Evolutionary conservation across 1,140 invertebrate genomes (phyloP), one percentile per base, ranked within the genome.

Genomic region (Drosophila varians): DNA sequence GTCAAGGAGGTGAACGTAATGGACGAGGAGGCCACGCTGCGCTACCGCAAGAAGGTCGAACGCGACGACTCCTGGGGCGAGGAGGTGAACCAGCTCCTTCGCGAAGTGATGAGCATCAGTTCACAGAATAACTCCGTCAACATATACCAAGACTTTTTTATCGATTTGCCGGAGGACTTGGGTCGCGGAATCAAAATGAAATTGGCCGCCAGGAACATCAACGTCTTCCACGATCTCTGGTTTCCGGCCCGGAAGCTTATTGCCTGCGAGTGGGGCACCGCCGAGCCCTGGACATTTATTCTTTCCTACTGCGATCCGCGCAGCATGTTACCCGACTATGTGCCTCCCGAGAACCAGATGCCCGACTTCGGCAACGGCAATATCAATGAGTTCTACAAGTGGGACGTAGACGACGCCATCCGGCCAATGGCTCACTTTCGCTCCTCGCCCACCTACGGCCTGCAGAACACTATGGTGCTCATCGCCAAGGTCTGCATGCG

Each of bases 11-110:
- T 99, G 11, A 98, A 98, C 84, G 92, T 94, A 36, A 92, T 94
- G 36, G 97, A 99, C 90, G 93, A 95, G 52, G 98, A 99, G 84
- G 96, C 97, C 86, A 95, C 95, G 5, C 51, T 90, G 45, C 93
- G 98, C 56, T 97, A 97, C 86, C 93, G 97, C 61, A 96, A 98
- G 64, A 98, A 98, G 91, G 93, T 98, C 9, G 96, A 98, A 92
- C 98, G 98, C 83, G 98, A 99, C 84, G 98, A 99, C 89, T 55
- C 97, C 95, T 77, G 87, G 93, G 83, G 90, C 16, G 7, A 43
- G 0, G 83, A 91, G 14, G 88, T 91, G 0, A 74, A 46, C 3
- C 6, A 70, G 1, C 28, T 91, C n/a, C 71, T 90, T 26, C 40
- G 70, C 4, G 25, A 48, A 2, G 53, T 74, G 1, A 79, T 75